phyloP scores from a whole-genome alignment of 1,140 invertebrate genomes.

The Vanessa atalanta region DNA sequence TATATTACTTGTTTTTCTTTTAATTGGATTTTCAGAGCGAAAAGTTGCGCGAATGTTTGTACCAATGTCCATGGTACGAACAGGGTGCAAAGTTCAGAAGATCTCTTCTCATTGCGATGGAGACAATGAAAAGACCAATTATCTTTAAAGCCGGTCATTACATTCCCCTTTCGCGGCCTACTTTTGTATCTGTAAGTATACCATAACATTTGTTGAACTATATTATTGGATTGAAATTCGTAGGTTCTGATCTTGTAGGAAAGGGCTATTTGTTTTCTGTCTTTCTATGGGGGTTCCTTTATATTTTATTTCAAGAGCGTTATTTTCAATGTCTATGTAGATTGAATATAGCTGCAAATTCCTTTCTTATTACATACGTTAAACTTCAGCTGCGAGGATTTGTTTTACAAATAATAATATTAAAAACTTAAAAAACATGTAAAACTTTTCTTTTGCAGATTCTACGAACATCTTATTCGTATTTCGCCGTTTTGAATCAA shows the following conservation, averaged over 20 bases:
- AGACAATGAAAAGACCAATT: conserved; percentile 75
- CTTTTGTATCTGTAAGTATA: conserved; percentile 71
- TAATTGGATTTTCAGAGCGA: conserved; percentile 55
- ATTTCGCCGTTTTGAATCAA: conserved; percentile 71
- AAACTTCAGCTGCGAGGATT: too few species aligned
- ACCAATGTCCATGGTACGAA: conserved; percentile 72
- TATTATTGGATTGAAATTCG: too few species aligned
- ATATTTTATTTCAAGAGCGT: too few species aligned
- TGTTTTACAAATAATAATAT: too few species aligned
- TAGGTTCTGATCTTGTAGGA: too few species aligned
- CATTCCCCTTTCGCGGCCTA: conserved; percentile 74
- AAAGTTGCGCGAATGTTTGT: conserved; percentile 61
- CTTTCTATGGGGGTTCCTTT: too few species aligned
- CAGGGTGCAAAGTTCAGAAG: conserved; percentile 62
- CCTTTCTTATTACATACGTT: too few species aligned
- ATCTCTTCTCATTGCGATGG: conserved; percentile 74
- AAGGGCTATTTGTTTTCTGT: too few species aligned
- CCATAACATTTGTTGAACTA: conserved; percentile 12
- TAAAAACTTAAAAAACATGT: too few species aligned
- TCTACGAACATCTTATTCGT: conserved; percentile 70
- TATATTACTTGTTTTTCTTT: not conserved
- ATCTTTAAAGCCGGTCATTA: conserved; percentile 79
- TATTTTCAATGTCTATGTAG: too few species aligned
- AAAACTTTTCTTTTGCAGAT: conserved; percentile 55
- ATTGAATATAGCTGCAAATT: too few species aligned